Evolutionary conservation across 2,888 invertebrate species (phyloP).

Genomic region (Rapana venosa): DNA sequence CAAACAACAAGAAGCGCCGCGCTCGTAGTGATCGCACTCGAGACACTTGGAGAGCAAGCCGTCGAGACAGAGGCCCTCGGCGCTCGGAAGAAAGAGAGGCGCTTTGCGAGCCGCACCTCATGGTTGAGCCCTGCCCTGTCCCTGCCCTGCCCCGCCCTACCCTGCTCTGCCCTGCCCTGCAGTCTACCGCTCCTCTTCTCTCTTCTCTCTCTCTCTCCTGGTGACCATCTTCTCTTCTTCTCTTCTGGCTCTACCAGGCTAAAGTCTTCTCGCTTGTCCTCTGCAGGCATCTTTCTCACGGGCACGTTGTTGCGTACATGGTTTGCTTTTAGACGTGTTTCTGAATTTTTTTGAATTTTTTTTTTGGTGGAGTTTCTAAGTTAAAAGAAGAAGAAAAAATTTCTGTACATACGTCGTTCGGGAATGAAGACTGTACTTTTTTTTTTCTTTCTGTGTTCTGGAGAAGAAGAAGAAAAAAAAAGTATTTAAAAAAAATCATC

Average conservation of each 20-base stretch:
- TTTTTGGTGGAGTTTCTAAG: neutral
- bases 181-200: no score
- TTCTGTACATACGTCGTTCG: neutral
- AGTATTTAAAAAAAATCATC: neutral
- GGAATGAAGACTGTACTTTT: conserved; percentile 2
- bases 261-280: neutral
- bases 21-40: neutral
- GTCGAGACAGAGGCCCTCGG: neutral
- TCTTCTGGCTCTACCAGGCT: neutral
- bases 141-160: no score
- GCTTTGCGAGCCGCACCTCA: neutral
- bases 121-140: neutral
- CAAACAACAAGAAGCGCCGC: neutral
- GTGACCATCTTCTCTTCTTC: neutral
- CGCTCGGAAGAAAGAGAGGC: neutral
- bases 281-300: neutral
- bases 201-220: neutral
- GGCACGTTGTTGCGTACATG: neutral
- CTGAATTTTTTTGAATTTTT: neutral
- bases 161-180: no score
- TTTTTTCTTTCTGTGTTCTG: no score
- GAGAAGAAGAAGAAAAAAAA: no score
- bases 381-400: neutral
- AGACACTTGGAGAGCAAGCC: neutral
- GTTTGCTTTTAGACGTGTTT: neutral